Conservation (phyloP, 37 sponge, comb jelly and placozoan species). For the Cladorhizidae sp. region DNA sequence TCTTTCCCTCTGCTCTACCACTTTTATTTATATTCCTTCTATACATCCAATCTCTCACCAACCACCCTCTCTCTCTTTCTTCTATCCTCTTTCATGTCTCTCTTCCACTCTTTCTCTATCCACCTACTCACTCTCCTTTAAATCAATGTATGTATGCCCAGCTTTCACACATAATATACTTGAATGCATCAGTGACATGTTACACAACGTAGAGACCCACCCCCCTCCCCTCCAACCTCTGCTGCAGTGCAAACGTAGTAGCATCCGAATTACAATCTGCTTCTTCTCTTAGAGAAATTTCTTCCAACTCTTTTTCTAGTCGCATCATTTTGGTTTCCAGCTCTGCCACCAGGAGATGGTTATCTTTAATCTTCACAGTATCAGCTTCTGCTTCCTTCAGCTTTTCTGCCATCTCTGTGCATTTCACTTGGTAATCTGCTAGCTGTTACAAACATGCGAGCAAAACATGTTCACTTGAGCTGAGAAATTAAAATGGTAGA, state of each 20-base stretch:
- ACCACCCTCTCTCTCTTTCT: neutral
- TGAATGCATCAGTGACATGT: too few species aligned
- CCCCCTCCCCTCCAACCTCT: too few species aligned
- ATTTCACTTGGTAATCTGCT: neutral
- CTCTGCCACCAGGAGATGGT: slow-evolving; percentile 13
- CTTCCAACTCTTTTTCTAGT: slow-evolving; percentile 30
- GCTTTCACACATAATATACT: too few species aligned
- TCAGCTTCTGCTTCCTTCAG: neutral
- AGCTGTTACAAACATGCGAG: neutral
- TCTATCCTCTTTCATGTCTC: too few species aligned
- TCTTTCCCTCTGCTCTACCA: neutral
- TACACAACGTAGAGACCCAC: too few species aligned
- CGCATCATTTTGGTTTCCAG: slow-evolving; percentile 2
- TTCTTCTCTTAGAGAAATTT: too few species aligned
- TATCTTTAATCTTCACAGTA: neutral
- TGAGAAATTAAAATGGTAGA: neutral
- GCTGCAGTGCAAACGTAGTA: too few species aligned
- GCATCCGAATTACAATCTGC: too few species aligned
- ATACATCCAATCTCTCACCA: too few species aligned
- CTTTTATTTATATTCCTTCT: neutral
- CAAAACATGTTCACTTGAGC: neutral
- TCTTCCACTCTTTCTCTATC: too few species aligned
- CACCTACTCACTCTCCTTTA: too few species aligned
- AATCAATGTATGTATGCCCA: too few species aligned
- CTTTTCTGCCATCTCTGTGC: slow-evolving; percentile 2